Evolutionary conservation across 1,140 invertebrate genomes (phyloP), one percentile per base, ranked within the genome.

Genomic region (Anastatus disparis): DNA sequence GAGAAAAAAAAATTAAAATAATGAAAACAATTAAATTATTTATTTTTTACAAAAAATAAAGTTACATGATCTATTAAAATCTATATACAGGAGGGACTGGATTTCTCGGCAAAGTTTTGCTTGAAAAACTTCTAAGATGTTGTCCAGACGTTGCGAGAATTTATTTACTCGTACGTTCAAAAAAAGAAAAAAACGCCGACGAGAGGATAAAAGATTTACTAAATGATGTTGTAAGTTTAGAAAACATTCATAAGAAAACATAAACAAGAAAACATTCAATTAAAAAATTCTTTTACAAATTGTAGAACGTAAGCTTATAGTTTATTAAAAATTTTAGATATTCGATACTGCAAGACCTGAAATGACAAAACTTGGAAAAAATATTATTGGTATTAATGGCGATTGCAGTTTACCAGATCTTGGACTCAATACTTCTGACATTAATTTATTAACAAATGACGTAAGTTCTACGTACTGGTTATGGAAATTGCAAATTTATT

Each of bases 61-160:
- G n/a, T n/a, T n/a, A n/a, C n/a, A n/a, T n/a, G n/a, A n/a, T n/a
- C n/a, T n/a, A n/a, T n/a, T n/a, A n/a, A n/a, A n/a, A n/a, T n/a
- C n/a, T n/a, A n/a, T n/a, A 91, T 44, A 90, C 89, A 81, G 85
- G 93, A 6, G 91, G 87, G 1, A 94, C 92, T 20, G 94, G 94
- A 15, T 95, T 95, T 78, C 86, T 95, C 76, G 94, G 94, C 9
- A 93, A 95, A 79, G 86, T 92, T 8, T 81, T 96, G 10, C 85
- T 96, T 50, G 93, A 96, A 82, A 96, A 96, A 80, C 81, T 97
- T 1, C 85, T 97, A 1, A 83, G 94, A 24, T 90, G 89, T 42
- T 96, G 94, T 81, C 89, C 91, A 0, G 89, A 89, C 0, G 84
- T 96, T 7, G 88, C 89, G n/a, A 90, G 84, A 12, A 88, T 97